phyloP scores from a whole-genome alignment of 2,888 invertebrate genomes.

The Kuschelorhynchus macadamiae region DNA sequence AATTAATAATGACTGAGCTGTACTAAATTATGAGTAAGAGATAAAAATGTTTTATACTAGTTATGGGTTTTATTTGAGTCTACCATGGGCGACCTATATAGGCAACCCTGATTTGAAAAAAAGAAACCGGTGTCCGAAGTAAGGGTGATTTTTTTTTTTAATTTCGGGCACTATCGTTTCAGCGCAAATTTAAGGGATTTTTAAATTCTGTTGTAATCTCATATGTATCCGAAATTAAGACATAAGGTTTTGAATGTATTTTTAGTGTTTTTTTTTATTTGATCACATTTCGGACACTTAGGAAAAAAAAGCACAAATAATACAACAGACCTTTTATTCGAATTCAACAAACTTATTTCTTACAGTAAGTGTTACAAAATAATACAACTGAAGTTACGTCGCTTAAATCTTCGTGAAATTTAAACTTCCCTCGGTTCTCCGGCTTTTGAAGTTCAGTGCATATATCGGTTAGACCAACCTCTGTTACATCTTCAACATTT shows the following conservation, averaged over 20 bases:
- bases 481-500: too few relatives aligned
- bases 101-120: not conserved
- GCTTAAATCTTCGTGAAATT: too few relatives aligned
- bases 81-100: not conserved
- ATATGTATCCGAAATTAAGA: not conserved
- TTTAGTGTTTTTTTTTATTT: not conserved
- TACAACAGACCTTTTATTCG: not conserved
- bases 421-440: too few relatives aligned
- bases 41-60: not conserved
- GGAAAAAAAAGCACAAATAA: not conserved
- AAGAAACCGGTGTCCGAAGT: not conserved
- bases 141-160: not conserved
- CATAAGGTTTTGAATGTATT: not conserved
- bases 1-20: not conserved
- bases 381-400: too few relatives aligned
- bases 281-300: not conserved
- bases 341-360: not conserved
- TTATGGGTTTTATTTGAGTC: not conserved
- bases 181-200: not conserved
- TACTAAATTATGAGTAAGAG: not conserved
- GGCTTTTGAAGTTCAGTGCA: too few relatives aligned
- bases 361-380: not conserved
- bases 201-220: not conserved
- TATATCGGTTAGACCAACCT: not conserved
- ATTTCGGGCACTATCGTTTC: not conserved